Evolutionary conservation across 1,140 invertebrate genomes (phyloP).

Genomic region (Rhagoletis zephyria): DNA sequence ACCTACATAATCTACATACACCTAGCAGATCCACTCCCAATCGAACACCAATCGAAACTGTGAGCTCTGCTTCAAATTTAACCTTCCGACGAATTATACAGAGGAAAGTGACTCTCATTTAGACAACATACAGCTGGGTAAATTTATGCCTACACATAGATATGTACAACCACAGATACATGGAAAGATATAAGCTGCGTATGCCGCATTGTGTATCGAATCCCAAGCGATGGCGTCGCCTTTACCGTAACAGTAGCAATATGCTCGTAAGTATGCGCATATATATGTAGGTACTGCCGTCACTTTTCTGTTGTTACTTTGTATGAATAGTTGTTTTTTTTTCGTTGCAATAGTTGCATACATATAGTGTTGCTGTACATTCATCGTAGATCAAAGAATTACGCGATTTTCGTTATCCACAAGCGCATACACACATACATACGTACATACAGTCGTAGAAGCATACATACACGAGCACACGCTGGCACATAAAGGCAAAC

Average conservation of each 20-base stretch:
- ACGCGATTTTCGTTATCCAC: background rate
- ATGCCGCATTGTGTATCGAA: slow-evolving; percentile 6
- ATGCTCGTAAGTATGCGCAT: background rate
- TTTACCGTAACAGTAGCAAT: background rate
- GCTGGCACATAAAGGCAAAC: background rate
- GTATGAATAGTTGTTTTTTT: background rate
- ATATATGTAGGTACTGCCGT: background rate
- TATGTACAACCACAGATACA: background rate
- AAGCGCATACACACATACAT: background rate
- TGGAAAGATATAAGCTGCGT: background rate
- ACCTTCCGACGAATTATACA: too few species aligned
- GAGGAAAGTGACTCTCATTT: too few species aligned
- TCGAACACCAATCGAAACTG: too few species aligned
- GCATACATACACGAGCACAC: background rate
- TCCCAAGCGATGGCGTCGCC: slow-evolving; percentile 31
- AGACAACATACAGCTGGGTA: background rate
- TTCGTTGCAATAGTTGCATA: background rate
- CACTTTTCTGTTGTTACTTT: background rate
- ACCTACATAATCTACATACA: too few species aligned
- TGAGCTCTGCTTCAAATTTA: too few species aligned
- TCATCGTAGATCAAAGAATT: slow-evolving; percentile 13
- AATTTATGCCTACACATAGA: background rate
- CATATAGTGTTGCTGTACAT: background rate
- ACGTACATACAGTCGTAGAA: background rate
- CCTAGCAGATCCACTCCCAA: too few species aligned